These are phyloP conservation scores for Ceyx margarethae DNA, from an alignment of 2,113 vertebrate genomes.

Conservation along the genomic window DNA sequence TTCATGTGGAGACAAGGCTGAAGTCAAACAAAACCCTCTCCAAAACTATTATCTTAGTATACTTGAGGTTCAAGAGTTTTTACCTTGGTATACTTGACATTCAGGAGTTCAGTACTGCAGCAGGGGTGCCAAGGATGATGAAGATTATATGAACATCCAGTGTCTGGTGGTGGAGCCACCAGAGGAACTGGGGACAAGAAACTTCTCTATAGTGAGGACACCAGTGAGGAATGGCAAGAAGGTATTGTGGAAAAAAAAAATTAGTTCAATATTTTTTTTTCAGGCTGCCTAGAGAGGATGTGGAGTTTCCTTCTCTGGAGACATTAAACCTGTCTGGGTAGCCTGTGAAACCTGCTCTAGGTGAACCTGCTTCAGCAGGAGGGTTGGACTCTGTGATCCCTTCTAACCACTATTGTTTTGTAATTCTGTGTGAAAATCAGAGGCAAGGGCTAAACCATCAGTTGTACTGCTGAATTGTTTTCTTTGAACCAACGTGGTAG, in stretches of 20 bases:
- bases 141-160: not conserved
- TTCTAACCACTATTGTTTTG: not conserved
- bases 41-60: not conserved
- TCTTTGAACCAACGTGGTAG: accelerated
- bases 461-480: not conserved
- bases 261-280: not conserved
- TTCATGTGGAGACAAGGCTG: not conserved
- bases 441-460: not conserved
- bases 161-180: not conserved
- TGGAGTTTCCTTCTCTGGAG: not conserved
- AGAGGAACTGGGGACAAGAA: not conserved
- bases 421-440: not conserved
- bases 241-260: not conserved
- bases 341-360: not conserved
- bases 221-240: not conserved
- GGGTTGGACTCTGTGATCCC: not conserved
- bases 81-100: not conserved
- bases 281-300: not conserved
- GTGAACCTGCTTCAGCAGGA: not conserved
- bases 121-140: not conserved
- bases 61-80: not conserved
- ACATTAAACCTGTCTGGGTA: not conserved
- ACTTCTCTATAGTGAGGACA: not conserved
- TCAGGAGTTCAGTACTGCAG: not conserved
- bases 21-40: not conserved